Base-by-base conservation (phyloP, 2,113 vertebrate genomes). In the Zapornia atra region DNA sequence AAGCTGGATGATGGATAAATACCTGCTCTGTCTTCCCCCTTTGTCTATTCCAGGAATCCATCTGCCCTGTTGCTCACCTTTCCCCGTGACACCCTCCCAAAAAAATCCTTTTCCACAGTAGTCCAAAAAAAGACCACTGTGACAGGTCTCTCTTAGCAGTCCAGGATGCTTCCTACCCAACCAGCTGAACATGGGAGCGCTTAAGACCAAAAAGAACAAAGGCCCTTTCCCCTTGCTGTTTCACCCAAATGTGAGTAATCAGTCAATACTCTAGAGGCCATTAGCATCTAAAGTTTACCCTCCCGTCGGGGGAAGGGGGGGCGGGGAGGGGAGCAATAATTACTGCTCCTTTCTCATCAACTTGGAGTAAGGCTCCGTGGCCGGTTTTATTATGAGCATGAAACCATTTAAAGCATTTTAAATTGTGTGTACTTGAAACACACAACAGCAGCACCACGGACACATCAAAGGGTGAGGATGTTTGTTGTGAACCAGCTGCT, bases 241-340 rank as follows among this genome's bases (percentile, higher is more conserved):
- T 85, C 89, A 76, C 44, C 84, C 93, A 63, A 1, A 3, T 2
- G 53, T 89, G 84, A 96, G 66, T 82, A 71, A 91, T 69, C 91
- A 76, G 57, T 44, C 91, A 28, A 6, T 60, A 25, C 70, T 92
- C 87, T 13, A n/a, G 93, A 69, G 78, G 15, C 89, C 84, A 96
- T 82, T 89, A 91, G 59, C 89, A 86, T 50, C 83, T 82, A 7
- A 19, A 79, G 29, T 40, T 85, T 60, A 64, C 31, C 63, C 22
- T 94, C 70, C 81, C 65, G 20, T 33, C 31, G 46, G 81, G 38
- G 19, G n/a, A n/a, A n/a, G n/a, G n/a, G n/a, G n/a, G n/a, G n/a
- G n/a, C n/a, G n/a, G n/a, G n/a, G n/a, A n/a, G 54, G 90, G 82
- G 46, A 53, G 50, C 70, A 92, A 50, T 94, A 94, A 96, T 95